These are phyloP conservation scores for Oedothorax gibbosus DNA, from an alignment of 1,140 invertebrate species.

Conservation along the genomic window DNA sequence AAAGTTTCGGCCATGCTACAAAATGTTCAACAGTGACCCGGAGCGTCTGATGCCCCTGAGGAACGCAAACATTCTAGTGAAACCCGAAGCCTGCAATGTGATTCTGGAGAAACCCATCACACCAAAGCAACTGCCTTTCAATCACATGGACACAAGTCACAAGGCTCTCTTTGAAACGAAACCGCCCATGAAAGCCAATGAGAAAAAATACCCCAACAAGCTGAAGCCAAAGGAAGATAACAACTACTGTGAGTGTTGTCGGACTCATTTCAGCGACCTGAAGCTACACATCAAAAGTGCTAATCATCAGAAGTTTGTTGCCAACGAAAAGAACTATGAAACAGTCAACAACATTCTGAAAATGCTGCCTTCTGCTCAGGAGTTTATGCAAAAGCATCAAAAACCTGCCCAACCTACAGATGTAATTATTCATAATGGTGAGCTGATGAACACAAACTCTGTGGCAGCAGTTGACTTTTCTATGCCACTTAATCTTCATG, in stretches of 20 bases:
- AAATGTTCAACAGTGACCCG: constrained; percentile 43
- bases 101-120: constrained; percentile 31
- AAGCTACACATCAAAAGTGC: constrained; percentile 44
- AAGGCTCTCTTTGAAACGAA: background rate
- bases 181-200: background rate
- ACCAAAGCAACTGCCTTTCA: constrained; percentile 16
- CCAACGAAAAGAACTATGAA: constrained; percentile 56
- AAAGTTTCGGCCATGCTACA: constrained; percentile 51
- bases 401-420: background rate
- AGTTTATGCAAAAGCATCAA: constrained; percentile 48
- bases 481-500: constrained; percentile 10
- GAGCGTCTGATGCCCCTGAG: constrained; percentile 36
- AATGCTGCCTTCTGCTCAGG: constrained; percentile 46
- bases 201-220: constrained; percentile 31
- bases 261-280: constrained; percentile 37
- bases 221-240: constrained; percentile 48
- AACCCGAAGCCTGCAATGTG: constrained; percentile 29
- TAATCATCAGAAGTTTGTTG: constrained; percentile 51
- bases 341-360: constrained; percentile 45
- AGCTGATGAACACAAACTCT: background rate
- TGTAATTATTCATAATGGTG: background rate
- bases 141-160: constrained; percentile 12
- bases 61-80: constrained; percentile 28
- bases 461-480: background rate
- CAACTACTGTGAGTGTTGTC: constrained; percentile 56